Conservation (phyloP, 2,797 vertebrate species). For the Gymnothorax reevesii region DNA sequence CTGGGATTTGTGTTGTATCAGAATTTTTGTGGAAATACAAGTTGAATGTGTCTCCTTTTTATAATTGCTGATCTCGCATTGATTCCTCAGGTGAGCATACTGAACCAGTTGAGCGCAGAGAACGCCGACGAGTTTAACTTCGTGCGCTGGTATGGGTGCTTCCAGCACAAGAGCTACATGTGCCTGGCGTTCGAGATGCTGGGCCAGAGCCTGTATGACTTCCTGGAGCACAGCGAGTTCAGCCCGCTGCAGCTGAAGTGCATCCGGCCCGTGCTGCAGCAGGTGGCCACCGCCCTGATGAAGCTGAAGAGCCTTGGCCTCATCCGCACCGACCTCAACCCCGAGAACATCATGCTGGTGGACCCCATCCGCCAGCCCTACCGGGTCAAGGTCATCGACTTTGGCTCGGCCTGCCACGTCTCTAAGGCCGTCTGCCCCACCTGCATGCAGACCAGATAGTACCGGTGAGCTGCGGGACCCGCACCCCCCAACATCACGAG, state of each 20-base stretch:
- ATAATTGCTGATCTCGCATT: background rate
- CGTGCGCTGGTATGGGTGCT: conserved; percentile 96
- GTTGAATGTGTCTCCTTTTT: background rate
- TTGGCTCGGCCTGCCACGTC: conserved; percentile 95
- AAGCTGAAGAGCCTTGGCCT: conserved; percentile 95
- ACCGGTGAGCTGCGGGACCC: conserved; percentile 75
- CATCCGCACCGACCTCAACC: conserved; percentile 96
- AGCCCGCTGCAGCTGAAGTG: conserved; percentile 95
- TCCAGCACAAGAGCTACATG: conserved; percentile 99
- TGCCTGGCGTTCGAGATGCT: conserved; percentile 99
- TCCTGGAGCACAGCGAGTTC: conserved; percentile 98
- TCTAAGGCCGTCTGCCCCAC: conserved; percentile 97
- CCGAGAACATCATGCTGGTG: conserved; percentile 98
- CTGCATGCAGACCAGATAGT: conserved; percentile 96
- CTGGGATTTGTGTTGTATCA: no score
- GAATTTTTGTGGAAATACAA: no score
- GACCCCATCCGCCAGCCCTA: conserved; percentile 94
- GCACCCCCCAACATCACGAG: no score
- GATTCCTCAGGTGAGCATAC: conserved; percentile 86
- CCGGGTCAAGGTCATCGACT: conserved; percentile 96
- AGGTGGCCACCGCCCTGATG: conserved; percentile 94
- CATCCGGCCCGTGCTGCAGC: conserved; percentile 94
- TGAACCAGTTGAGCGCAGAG: conserved; percentile 92
- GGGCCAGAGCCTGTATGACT: conserved; percentile 98
- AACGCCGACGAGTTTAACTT: conserved; percentile 98